Evolutionary conservation across 1,140 invertebrate species (phyloP), one percentile per base, ranked within the genome.

Genomic region (Aphelenchoides fujianensis): DNA sequence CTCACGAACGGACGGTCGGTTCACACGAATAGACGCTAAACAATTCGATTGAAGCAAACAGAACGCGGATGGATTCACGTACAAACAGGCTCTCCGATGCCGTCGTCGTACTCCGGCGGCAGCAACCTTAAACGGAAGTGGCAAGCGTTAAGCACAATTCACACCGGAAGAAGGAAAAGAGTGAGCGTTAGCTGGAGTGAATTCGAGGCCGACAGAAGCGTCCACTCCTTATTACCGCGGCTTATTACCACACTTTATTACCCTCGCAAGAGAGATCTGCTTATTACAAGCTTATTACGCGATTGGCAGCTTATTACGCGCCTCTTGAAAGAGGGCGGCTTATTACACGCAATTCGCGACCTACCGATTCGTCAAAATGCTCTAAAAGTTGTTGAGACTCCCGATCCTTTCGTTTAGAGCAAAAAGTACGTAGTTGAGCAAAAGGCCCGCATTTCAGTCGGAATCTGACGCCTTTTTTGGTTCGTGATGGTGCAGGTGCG

Each of bases 1-100:
- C 69, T 84, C 82, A 52, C 82, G 74, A 9, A 79, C 77, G 16
- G 67, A 70, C 59, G 82, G 83, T n/a, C 82, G 75, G 37, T 61
- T 64, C 28, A 75, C 48, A 3, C 31, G 48, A 28, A 78, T 35
- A 27, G 77, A 82, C 35, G 68, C 68, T 79, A 76, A 73, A 73
- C 16, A 0, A 77, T 34, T 2, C 1, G 41, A 36, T n/a, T 70
- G 12, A 1, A 5, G 9, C 23, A 3, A n/a, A 0, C 12, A 16
- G 16, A 61, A 9, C 32, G 19, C 0, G 32, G 28, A 37, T 70
- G 16, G 57, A 71, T 53, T 59, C 19, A 41, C 78, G 71, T 72
- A 79, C 78, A 74, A 69, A 79, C 79, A 48, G 78, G 78, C 68
- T 80, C 78, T 5, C 74, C 69, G 27, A 79, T 57, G 35, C 71